These are phyloP conservation scores for Monodelphis domestica DNA, from an alignment of 2,797 vertebrate species.

Conservation along the genomic window DNA sequence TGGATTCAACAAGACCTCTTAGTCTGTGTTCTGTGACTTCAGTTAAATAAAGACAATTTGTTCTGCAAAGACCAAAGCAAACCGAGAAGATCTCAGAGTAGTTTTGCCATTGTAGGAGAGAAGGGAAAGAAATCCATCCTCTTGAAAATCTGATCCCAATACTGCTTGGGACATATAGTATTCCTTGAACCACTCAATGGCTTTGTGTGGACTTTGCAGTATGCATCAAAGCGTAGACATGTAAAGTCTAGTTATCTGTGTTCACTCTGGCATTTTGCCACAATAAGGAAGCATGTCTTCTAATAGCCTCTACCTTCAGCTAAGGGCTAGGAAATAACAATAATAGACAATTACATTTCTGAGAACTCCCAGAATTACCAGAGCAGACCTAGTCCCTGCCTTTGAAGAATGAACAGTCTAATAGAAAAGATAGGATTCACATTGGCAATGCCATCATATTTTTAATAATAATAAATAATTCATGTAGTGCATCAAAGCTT, in stretches of 20 bases:
- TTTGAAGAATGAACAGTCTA: background rate
- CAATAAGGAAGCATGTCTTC: background rate
- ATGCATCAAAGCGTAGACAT: background rate
- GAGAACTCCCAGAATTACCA: background rate
- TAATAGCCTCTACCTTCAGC: background rate
- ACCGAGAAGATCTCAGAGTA: background rate
- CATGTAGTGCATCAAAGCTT: background rate
- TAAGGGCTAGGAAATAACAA: background rate
- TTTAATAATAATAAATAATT: background rate
- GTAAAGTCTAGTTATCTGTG: background rate
- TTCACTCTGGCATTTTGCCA: background rate
- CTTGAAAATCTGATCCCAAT: background rate
- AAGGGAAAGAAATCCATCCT: background rate
- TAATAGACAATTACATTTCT: background rate
- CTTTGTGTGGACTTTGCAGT: background rate
- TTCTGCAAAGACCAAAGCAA: background rate
- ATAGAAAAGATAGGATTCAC: background rate
- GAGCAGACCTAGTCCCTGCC: background rate
- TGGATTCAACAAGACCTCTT: background rate
- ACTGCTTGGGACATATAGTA: background rate
- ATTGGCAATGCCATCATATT: background rate
- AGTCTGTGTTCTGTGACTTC: background rate
- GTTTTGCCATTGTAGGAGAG: background rate
- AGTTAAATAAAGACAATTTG: background rate
- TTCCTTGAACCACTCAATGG: background rate